A percentile compares a stretch with the other conserved stretches of the same genome.
These are phyloP conservation scores for Luperina testacea DNA, from an alignment of 2,888 invertebrate species.

Conservation along the genomic window DNA sequence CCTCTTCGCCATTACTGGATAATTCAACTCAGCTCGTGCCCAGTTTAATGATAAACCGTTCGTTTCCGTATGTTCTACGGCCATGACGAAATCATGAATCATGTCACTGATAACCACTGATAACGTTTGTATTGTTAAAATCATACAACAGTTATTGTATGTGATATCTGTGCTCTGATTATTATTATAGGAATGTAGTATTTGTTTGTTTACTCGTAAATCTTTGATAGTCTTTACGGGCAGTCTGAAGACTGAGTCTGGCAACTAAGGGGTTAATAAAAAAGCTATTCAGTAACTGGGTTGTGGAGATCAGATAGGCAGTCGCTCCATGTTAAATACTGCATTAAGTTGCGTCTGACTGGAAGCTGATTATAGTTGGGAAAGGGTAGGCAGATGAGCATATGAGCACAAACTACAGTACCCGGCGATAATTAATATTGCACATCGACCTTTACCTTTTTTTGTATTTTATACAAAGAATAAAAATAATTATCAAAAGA, in stretches of 20 bases:
- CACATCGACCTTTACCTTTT: no score
- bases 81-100: conserved; percentile 44
- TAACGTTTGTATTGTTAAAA: conserved; percentile 19
- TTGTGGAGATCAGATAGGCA: background rate
- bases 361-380: background rate
- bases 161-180: conserved; percentile 25
- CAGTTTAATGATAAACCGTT: conserved; percentile 33
- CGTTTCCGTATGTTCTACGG: conserved; percentile 35
- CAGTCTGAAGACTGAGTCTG: no score
- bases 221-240: background rate
- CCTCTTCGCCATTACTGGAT: background rate
- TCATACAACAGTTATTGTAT: conserved; percentile 19
- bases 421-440: no score
- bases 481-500: no score
- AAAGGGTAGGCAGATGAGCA: background rate
- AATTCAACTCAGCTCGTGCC: background rate
- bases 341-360: background rate
- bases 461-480: no score
- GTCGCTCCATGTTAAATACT: no score
- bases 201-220: background rate
- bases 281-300: background rate
- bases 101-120: conserved; percentile 33
- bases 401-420: no score
- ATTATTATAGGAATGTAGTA: background rate
- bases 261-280: background rate